Base-by-base conservation (phyloP, 2,797 vertebrate species). In the Catamblyrhynchus diadema region DNA sequence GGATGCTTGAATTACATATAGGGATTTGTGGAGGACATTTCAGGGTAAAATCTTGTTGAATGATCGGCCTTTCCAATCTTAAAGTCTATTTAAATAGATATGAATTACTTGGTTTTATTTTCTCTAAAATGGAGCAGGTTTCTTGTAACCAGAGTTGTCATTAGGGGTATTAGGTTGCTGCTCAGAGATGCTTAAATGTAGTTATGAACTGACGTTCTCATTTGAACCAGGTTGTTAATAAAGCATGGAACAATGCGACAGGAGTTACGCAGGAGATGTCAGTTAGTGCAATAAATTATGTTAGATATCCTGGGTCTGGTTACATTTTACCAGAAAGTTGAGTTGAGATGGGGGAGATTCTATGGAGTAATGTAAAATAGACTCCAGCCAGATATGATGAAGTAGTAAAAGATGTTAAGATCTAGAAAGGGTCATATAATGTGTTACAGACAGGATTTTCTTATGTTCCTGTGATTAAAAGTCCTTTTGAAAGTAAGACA, bases 101-200 rank as follows among this genome's bases (percentile, higher is more conserved):
- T 25, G 20, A 85, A 77, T 89, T 90, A 27, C 13, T 81, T 77
- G 35, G 8, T 33, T 78, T 80, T 86, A 33, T 89, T 59, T 35
- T 61, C 33, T 57, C 28, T 75, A 69, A 92, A 79, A 65, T 30
- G 18, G 20, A 87, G 28, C 47, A 22, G 8, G 9, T 88, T 84
- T 88, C 84, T 81, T 90, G 14, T 88, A 90, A 73, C 56, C 6
- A 9, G 50, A 69, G 24, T 53, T 65, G 42, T 82, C 39, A 54
- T 74, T 93, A 87, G 12, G 5, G 14, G 4, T 83, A 54, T 89
- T 78, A 62, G 27, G 28, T 81, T 81, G 62, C 67, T 88, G 11
- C 62, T 93, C 60, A 72, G 51, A 41, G 37, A 32, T 86, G 18
- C 35, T 87, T 86, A 75, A 94, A 91, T 95, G 39, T 83, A 90